Percentiles rank a stretch among this genome's conserved stretches.
phyloP scores from a whole-genome alignment of 2,797 vertebrate genomes.

The Chrosomus eos region DNA sequence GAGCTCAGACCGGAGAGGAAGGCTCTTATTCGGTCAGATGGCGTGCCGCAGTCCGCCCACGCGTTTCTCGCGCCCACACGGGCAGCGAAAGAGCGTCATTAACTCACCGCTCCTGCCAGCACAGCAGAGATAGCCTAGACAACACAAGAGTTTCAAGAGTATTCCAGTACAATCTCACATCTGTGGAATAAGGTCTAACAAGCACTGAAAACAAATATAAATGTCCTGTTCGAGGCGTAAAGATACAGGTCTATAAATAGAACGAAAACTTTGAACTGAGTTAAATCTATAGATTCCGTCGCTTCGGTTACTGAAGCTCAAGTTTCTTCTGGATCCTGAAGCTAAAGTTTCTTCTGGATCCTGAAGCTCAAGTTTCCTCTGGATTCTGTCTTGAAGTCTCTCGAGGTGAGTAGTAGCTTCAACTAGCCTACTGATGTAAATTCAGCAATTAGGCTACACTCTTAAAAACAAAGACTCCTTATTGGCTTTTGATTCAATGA shows the following conservation, averaged over 20 bases:
- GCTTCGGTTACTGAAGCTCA: neutral
- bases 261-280: neutral
- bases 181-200: conserved; percentile 18
- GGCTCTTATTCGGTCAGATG: conserved; percentile 88
- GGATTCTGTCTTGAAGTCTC: conserved; percentile 3
- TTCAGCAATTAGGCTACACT: neutral
- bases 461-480: neutral
- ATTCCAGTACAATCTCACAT: conserved; percentile 2
- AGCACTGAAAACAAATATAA: conserved; percentile 8
- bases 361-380: neutral
- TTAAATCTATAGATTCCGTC: neutral
- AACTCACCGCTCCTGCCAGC: conserved; percentile 82
- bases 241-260: neutral
- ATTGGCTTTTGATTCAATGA: neutral
- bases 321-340: conserved; percentile 5
- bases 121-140: conserved; percentile 55
- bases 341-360: conserved; percentile 2
- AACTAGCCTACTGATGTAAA: neutral
- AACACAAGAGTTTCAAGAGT: conserved; percentile 33
- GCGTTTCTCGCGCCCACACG: conserved; percentile 86
- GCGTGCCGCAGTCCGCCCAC: conserved; percentile 87
- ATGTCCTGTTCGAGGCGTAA: neutral
- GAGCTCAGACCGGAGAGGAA: conserved; percentile 82
- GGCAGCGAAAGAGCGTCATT: conserved; percentile 81
- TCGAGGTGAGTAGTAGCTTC: conserved; percentile 16